phyloP scores from a whole-genome alignment of 2,797 vertebrate species.

The Nyctalus aviator region DNA sequence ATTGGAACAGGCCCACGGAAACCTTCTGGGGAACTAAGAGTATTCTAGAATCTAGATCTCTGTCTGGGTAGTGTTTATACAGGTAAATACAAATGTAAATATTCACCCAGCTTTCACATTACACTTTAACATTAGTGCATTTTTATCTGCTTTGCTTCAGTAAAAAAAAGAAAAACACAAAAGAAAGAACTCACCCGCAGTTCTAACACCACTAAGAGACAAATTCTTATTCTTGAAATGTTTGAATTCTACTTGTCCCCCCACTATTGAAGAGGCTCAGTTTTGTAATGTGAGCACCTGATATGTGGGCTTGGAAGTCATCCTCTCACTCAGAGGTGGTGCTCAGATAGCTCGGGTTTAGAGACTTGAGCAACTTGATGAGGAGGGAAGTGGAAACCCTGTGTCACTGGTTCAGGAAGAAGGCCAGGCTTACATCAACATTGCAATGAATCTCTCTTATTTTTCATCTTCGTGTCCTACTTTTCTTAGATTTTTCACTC shows the following conservation, averaged over 20 bases:
- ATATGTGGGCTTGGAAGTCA: not conserved
- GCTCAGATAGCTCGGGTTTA: not conserved
- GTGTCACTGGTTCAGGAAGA: constrained; percentile 72
- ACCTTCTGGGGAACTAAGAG: not conserved
- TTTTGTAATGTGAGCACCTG: not conserved
- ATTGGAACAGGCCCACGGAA: not conserved
- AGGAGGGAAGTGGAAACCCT: constrained; percentile 64
- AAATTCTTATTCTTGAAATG: constrained; percentile 1
- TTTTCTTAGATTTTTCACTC: constrained; percentile 36
- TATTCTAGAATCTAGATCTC: constrained; percentile 9
- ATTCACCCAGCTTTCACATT: not conserved
- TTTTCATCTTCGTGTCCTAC: not conserved
- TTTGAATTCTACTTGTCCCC: not conserved
- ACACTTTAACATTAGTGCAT: not conserved
- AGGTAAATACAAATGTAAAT: not conserved
- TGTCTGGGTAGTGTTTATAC: not conserved
- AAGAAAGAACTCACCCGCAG: not conserved
- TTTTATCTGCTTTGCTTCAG: not conserved
- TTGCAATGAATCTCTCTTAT: constrained; percentile 46
- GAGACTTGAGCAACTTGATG: constrained; percentile 58
- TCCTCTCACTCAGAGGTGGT: not conserved
- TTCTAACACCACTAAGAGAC: not conserved
- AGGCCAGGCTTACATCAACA: constrained; percentile 3
- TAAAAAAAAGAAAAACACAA: not conserved
- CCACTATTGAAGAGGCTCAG: not conserved